Percentiles rank a stretch among this genome's conserved stretches.
Evolutionary conservation across 2,888 invertebrate species (phyloP).

Genomic region (Geotrupes spiniger): DNA sequence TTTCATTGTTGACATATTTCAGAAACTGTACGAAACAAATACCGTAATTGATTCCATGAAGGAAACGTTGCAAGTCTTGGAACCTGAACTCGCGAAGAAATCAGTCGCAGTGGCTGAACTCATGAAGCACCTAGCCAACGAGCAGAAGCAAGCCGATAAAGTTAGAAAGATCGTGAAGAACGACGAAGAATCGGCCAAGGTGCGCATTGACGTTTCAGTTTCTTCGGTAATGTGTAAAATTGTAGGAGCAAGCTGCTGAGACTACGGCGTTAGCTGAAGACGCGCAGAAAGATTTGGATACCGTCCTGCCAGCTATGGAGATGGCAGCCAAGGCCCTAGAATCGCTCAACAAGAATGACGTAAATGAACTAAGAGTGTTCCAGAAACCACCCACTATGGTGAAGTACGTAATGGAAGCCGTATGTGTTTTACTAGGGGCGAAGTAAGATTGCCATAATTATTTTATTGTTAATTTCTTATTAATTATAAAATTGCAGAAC

Average conservation of each 20-base stretch:
- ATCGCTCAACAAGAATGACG: slow-evolving; percentile 83
- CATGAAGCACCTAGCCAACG: slow-evolving; percentile 71
- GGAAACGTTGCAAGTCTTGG: slow-evolving; percentile 74
- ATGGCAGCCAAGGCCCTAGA: slow-evolving; percentile 82
- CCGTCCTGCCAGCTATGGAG: slow-evolving; percentile 82
- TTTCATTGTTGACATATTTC: slow-evolving; percentile 40
- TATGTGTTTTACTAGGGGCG: slow-evolving; percentile 76
- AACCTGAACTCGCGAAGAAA: slow-evolving; percentile 76
- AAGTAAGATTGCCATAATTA: slow-evolving; percentile 64
- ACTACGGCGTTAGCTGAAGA: slow-evolving; percentile 83
- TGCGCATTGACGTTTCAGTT: slow-evolving; percentile 35
- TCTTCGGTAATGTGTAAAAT: slow-evolving; percentile 28
- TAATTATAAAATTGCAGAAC: slow-evolving; percentile 55
- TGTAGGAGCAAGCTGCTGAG: slow-evolving; percentile 76
- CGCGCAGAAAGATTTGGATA: slow-evolving; percentile 78
- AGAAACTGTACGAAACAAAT: slow-evolving; percentile 81
- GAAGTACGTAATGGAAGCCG: slow-evolving; percentile 88
- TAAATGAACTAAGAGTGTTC: slow-evolving; percentile 86
- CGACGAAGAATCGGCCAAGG: slow-evolving; percentile 82
- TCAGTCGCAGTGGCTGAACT: slow-evolving; percentile 72
- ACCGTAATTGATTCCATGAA: slow-evolving; percentile 82
- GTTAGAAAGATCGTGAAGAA: slow-evolving; percentile 75
- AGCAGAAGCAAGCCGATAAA: slow-evolving; percentile 78
- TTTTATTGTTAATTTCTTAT: background rate
- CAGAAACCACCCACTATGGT: slow-evolving; percentile 85